Base-by-base conservation (phyloP, 1,140 invertebrate species). In the Luehdorfia chinensis region DNA sequence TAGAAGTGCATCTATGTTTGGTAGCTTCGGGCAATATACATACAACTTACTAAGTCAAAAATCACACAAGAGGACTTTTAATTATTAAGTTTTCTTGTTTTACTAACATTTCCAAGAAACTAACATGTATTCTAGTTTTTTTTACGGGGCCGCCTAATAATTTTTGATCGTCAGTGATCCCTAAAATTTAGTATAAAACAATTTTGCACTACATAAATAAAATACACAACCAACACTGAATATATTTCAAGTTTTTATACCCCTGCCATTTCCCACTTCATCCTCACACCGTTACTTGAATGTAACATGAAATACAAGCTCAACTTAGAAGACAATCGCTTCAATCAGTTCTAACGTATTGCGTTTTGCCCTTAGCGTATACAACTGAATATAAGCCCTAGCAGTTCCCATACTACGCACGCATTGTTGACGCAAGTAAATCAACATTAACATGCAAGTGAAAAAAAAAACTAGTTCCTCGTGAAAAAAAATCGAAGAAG, bases 361-460 rank as follows among this genome's bases (percentile, higher is more conserved):
- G 36, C 46, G 36, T 52, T 25, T 34, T 32, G 30, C 39, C 28
- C 25, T 32, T 28, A 44, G 32, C 50, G 25, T 45, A 31, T 45
- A 44, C 32, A 47, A 49, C 47, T n/a, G n/a, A n/a, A n/a, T n/a
- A n/a, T 31, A 39, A 43, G 33, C 55, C 44, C 49, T 52, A 56
- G 54, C 58, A 72, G 34, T 76, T 79, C 73, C 75, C 75, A 79
- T 73, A 67, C 60, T 47, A 13, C 52, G 21, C 51, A 58, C 31
- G 55, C 51, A 71, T 75, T 79, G 75, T 79, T 76, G 73, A 75
- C 72, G 60, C 59, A 66, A 78, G 75, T 78, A 78, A 75, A 75
- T 78, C 75, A 78, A 78, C 62, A 75, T 75, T 73, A 69, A 76
- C 61, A 68, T 76, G 66, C 43, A 66, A 49, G 21, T 6, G 19